These are phyloP conservation scores for Tuta absoluta DNA, from an alignment of 2,888 invertebrate genomes.

Conservation along the genomic window DNA sequence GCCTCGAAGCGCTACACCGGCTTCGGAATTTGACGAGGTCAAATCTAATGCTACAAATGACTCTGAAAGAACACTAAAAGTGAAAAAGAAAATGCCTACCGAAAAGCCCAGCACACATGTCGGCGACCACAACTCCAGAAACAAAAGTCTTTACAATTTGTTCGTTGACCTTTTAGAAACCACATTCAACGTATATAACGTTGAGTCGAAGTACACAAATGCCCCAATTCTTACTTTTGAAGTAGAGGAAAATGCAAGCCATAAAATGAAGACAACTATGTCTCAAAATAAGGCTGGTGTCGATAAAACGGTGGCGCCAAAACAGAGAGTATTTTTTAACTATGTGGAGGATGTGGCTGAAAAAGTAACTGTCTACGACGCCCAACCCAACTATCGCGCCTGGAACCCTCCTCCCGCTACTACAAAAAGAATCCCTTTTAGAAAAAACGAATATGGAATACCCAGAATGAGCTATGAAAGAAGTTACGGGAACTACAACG, in stretches of 20 bases:
- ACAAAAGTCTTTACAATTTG: conserved; percentile 55
- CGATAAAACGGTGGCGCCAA: not conserved
- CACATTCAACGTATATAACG: conserved; percentile 53
- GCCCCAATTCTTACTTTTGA: conserved; percentile 45
- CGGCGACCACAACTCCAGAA: conserved; percentile 32
- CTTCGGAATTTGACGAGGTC: not conserved
- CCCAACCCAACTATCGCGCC: not conserved
- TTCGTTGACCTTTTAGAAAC: conserved; percentile 62
- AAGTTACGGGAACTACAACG: not conserved
- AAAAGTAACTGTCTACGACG: conserved; percentile 10
- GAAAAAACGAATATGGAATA: not conserved
- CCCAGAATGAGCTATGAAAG: not conserved
- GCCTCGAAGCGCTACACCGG: not conserved
- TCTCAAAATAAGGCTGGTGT: not conserved
- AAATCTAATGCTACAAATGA: not conserved
- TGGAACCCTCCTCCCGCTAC: not conserved
- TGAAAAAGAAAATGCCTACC: conserved; percentile 28
- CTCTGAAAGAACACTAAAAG: conserved; percentile 31
- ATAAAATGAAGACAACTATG: not conserved
- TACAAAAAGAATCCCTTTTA: not conserved
- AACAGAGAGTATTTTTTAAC: not conserved
- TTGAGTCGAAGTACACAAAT: conserved; percentile 38
- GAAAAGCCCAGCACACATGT: conserved; percentile 45
- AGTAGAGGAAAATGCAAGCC: conserved; percentile 50
- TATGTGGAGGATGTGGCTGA: not conserved